Percentiles rank a stretch among this genome's conserved stretches.
These are phyloP conservation scores for Actinia equina DNA, from an alignment of 64 coral and sea anemone genomes.

Conservation along the genomic window DNA sequence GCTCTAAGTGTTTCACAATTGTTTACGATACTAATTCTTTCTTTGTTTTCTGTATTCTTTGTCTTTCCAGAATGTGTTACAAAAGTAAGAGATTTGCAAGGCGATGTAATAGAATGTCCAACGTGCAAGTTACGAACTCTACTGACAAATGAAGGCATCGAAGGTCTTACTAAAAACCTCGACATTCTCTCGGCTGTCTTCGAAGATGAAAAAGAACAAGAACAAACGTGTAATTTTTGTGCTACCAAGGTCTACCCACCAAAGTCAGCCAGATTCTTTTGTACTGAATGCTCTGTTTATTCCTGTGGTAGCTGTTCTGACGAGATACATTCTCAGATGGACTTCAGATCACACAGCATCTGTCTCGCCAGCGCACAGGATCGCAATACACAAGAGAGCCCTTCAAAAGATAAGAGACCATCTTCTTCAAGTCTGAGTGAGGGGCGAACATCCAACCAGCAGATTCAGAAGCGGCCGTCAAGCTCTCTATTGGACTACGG, in stretches of 20 bases:
- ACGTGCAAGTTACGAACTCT: constrained; percentile 90
- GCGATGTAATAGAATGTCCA: constrained; percentile 88
- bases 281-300: constrained; percentile 82
- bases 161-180: constrained; percentile 77
- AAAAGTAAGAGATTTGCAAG: constrained; percentile 88
- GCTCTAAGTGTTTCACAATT: neutral
- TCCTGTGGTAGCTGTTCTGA: constrained; percentile 89
- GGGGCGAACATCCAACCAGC: neutral
- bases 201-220: constrained; percentile 65
- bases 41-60: neutral
- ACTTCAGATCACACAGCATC: constrained; percentile 86
- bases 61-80: constrained; percentile 64
- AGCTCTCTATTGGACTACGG: constrained; percentile 69
- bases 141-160: constrained; percentile 66
- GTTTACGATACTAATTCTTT: neutral
- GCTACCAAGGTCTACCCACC: constrained; percentile 88
- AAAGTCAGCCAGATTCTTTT: constrained; percentile 76
- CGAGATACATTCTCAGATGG: constrained; percentile 90
- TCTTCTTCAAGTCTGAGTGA: constrained; percentile 20
- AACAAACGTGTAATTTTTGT: constrained; percentile 91
- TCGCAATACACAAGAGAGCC: neutral
- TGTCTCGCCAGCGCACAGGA: constrained; percentile 49
- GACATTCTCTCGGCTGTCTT: constrained; percentile 72
- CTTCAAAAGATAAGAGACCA: neutral
- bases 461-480: constrained; percentile 26